Base-by-base conservation (phyloP, 92 coral and sea anemone genomes). In the Umimayanthus chanpuru region DNA sequence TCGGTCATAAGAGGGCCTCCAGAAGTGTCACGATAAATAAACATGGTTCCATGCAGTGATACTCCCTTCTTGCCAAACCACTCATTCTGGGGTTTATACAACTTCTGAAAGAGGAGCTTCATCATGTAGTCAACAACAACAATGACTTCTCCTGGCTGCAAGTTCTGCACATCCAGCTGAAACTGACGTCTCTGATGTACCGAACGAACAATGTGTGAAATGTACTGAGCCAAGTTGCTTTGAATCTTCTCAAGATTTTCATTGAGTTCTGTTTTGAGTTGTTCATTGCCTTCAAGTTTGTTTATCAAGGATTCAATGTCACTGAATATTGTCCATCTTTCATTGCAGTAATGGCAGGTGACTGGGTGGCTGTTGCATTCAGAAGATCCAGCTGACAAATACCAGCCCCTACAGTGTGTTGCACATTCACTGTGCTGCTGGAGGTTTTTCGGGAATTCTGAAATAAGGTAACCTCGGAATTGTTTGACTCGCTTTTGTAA, bases 171-270 rank as follows among this genome's bases (percentile, higher is more conserved):
- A 9, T 91, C 92, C 67, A 77, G 66, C 65, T 86, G 79, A 80
- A 86, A 92, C 23, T 72, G 76, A 44, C 20, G 36, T 4, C 93
- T 73, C 36, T 85, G 90, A 29, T 87, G 55, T 77, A 89, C 90
- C 36, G 92, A 90, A 68, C 94, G 85, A n/a, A 92, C 88, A 15
- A 89, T 76, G 81, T 92, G 94, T 18, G 89, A 82, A 43, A 92
- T 90, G 91, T 92, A 84, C 50, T 81, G 75, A 5, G 80, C 23
- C 47, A 92, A 6, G 72, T 88, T 82, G 9, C 85, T 58, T 75
- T 83, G 77, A 39, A 90, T 85, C 28, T 3, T n/a, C 25, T 49
- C 28, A 8, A 85, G 16, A 29, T 50, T 81, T 9, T 38, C 44
- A 41, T 16, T 36, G 20, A 90, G 55, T 40, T 80, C 71, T 20